Conservation (phyloP, 2,113 vertebrate genomes). For the Hyla sarda region DNA sequence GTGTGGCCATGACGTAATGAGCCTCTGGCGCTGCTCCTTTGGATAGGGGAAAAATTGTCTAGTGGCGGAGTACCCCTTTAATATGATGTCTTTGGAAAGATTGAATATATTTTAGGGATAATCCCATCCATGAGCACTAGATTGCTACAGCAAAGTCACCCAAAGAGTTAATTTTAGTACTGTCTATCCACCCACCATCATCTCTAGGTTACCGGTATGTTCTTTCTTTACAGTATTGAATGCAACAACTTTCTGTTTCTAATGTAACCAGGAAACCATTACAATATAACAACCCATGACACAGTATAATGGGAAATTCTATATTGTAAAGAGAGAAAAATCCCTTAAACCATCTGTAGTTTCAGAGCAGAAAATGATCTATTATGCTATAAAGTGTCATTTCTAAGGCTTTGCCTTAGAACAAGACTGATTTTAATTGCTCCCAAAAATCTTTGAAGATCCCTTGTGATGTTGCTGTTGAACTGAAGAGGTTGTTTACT, state of each 20-base stretch:
- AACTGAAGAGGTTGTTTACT: constrained; percentile 35
- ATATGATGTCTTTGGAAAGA: too few relatives aligned
- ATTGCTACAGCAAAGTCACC: too few relatives aligned
- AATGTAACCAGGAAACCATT: background rate
- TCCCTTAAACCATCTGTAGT: background rate
- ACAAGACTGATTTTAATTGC: constrained; percentile 36
- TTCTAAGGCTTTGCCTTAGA: background rate
- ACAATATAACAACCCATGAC: background rate
- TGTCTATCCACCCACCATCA: background rate
- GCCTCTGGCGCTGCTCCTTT: too few relatives aligned
- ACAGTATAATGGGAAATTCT: background rate
- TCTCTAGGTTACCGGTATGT: background rate
- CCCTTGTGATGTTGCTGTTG: constrained; percentile 27
- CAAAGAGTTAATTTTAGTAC: too few relatives aligned
- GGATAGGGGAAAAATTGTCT: too few relatives aligned
- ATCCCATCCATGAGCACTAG: too few relatives aligned
- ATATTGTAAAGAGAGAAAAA: background rate
- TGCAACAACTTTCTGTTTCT: background rate
- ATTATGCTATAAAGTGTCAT: background rate
- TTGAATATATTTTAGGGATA: too few relatives aligned
- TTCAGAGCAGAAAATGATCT: background rate
- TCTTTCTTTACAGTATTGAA: background rate
- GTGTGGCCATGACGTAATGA: too few relatives aligned
- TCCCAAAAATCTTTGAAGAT: constrained; percentile 27
- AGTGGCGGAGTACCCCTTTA: too few relatives aligned